A percentile compares a stretch with the other conserved stretches of the same genome.
phyloP scores from a whole-genome alignment of 2,113 vertebrate genomes.

The Eubucco bourcierii region DNA sequence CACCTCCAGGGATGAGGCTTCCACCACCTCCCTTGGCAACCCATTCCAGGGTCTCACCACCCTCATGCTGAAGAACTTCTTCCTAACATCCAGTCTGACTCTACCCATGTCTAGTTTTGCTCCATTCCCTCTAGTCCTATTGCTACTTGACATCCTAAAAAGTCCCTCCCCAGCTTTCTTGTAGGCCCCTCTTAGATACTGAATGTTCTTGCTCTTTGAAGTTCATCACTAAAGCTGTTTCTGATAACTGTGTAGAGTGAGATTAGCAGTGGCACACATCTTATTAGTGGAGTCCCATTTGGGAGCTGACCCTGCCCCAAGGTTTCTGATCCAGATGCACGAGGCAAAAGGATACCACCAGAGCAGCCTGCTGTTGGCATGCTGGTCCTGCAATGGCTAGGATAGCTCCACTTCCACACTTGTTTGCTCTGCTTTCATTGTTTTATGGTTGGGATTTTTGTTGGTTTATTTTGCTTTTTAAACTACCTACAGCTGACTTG shows the following conservation, averaged over 20 bases:
- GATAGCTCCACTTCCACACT: not conserved
- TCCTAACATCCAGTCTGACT: too few relatives aligned
- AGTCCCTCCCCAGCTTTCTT: too few relatives aligned
- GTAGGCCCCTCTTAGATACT: too few relatives aligned
- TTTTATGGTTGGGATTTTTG: not conserved
- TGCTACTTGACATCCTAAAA: too few relatives aligned
- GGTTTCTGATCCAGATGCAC: not conserved
- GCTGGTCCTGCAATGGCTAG: not conserved
- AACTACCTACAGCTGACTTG: conserved; percentile 15
- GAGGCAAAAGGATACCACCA: not conserved
- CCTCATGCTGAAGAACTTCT: too few relatives aligned
- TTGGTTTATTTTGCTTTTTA: not conserved
- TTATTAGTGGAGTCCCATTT: not conserved
- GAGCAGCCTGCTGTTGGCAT: not conserved
- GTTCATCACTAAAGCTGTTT: not conserved
- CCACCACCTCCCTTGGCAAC: too few relatives aligned
- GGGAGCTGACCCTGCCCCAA: not conserved
- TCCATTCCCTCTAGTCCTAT: too few relatives aligned
- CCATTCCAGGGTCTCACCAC: too few relatives aligned
- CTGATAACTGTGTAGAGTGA: not conserved
- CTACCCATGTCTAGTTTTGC: too few relatives aligned
- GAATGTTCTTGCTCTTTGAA: not conserved
- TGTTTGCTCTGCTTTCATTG: not conserved
- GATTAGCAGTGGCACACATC: not conserved
- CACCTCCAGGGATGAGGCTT: too few relatives aligned